Evolutionary conservation across 2,113 vertebrate species (phyloP), one percentile per base, ranked within the genome.

Genomic region (Manacus vitellinus): DNA sequence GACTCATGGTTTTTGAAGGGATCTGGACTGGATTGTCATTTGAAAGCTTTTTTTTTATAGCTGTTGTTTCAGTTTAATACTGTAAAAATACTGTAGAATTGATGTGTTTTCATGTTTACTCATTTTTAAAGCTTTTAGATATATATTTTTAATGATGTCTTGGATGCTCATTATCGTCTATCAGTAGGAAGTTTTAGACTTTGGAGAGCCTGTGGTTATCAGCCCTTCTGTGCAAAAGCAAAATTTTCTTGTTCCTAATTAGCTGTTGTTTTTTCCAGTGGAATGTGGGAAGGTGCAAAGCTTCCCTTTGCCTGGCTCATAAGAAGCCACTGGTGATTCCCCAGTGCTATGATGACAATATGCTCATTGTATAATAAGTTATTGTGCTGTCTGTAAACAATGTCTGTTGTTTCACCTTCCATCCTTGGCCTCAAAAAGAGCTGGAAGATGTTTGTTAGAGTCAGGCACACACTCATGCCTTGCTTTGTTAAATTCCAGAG

Each of bases 401-500:
- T 78, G 33, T 30, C 41, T 95, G 2, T 51, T 27, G 20, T n/a
- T 96, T 96, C 95, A 73, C 61, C 10, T 89, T 91, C 85, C 37
- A 63, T 91, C 23, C 30, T 70, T 91, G 72, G 83, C 93, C 61
- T 83, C 81, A 95, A 88, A 76, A 94, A 90, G 35, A 31, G 39
- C 68, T 88, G 63, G 73, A 94, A 88, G 58, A 11, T 84, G 31
- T 59, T 92, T 68, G 66, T 58, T 67, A 35, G 65, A 80, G 37
- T 63, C 5, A 30, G 68, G 72, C 62, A 22, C 66, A 70, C 31
- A 14, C 20, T 65, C 78, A 8, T 0, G 7, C 37, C 31, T 89
- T 17, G 20, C 44, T 96, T 95, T 94, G 79, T 80, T 77, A 35
- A 88, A 95, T 89, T 87, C 63, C 79, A 67, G 31, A 88, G 55